phyloP scores from a whole-genome alignment of 2,113 vertebrate species.

The Cyanistes caeruleus region DNA sequence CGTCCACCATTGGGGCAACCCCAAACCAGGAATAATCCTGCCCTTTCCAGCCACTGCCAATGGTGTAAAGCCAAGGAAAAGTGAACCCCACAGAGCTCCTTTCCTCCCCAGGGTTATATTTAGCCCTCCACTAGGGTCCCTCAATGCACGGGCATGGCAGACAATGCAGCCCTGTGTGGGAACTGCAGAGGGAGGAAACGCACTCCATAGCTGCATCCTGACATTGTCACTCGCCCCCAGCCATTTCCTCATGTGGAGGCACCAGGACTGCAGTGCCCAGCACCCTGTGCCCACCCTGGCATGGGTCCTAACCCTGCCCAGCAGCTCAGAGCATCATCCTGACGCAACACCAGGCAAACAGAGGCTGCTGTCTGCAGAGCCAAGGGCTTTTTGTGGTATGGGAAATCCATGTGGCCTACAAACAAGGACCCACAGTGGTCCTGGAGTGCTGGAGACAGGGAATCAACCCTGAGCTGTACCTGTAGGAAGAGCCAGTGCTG shows the following conservation, averaged over 20 bases:
- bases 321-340: neutral
- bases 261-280: rapidly evolving
- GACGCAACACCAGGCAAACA: rapidly evolving
- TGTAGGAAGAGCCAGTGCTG: neutral
- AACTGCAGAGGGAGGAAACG: constrained; percentile 70
- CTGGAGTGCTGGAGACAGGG: neutral
- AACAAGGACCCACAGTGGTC: neutral
- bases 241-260: constrained; percentile 47
- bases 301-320: neutral
- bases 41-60: rapidly evolving
- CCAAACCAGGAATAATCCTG: neutral
- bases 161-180: constrained; percentile 65
- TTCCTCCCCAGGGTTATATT: neutral
- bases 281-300: neutral
- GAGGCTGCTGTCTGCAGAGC: neutral
- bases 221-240: constrained; percentile 65
- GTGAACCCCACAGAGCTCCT: neutral
- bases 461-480: neutral
- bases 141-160: neutral
- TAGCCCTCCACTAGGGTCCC: neutral
- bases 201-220: constrained; percentile 78
- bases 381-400: rapidly evolving
- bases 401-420: neutral
- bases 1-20: rapidly evolving
- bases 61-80: rapidly evolving